Evolutionary conservation across 2,113 vertebrate genomes (phyloP).

Genomic region (Lepus europaeus): DNA sequence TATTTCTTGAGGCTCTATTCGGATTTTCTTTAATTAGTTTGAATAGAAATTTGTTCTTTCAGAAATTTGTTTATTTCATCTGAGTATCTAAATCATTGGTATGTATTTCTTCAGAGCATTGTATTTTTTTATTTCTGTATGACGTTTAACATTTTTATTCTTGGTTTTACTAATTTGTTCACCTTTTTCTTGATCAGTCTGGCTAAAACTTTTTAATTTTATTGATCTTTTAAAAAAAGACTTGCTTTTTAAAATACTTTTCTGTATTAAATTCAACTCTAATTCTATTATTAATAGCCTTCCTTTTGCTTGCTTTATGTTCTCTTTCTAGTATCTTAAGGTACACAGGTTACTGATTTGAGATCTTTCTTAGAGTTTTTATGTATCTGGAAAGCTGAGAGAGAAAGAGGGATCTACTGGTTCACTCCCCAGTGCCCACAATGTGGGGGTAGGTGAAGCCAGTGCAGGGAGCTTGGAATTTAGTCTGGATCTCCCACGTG

Average conservation of each 20-base stretch:
- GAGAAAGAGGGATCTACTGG: too few species aligned
- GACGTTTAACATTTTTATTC: not conserved
- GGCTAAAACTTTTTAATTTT: not conserved
- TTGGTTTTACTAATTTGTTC: not conserved
- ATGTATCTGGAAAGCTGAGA: too few species aligned
- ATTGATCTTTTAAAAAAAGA: not conserved
- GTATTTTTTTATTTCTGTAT: not conserved
- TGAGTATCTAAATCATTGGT: not conserved
- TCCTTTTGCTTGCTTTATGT: not conserved
- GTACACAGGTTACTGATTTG: not conserved
- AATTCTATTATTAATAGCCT: not conserved
- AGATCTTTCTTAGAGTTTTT: not conserved
- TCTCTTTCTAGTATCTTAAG: not conserved
- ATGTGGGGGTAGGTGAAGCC: too few species aligned
- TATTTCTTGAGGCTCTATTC: not conserved
- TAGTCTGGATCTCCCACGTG: too few species aligned
- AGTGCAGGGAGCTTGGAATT: too few species aligned
- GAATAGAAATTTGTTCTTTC: not conserved
- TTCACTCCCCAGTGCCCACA: not conserved
- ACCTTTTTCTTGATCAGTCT: not conserved
- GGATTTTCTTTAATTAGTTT: not conserved
- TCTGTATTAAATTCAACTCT: not conserved
- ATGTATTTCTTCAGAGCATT: not conserved
- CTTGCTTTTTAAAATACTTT: not conserved
- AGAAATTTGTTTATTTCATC: not conserved